phyloP scores from a whole-genome alignment of 2,888 invertebrate genomes.

The Dynastes tityus region DNA sequence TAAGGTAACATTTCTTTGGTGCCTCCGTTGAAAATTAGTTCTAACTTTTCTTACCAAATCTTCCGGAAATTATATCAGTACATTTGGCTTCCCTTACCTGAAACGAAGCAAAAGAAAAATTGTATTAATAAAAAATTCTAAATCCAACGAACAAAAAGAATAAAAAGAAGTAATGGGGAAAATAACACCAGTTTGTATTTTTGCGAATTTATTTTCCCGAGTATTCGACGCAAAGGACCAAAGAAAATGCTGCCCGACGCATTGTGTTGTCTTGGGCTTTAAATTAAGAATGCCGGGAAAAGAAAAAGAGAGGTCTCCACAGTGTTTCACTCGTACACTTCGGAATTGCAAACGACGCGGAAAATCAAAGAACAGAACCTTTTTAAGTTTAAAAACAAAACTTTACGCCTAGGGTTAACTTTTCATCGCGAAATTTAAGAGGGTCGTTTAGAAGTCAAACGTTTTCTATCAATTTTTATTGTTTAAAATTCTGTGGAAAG shows the following conservation, averaged over 20 bases:
- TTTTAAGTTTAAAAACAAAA: slow-evolving; percentile 40
- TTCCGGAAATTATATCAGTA: neutral
- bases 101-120: slow-evolving; percentile 22
- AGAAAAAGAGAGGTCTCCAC: slow-evolving; percentile 21
- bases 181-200: slow-evolving; percentile 38
- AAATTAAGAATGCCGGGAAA: slow-evolving; percentile 38
- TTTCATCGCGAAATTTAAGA: slow-evolving; percentile 28
- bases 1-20: too few species aligned
- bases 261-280: slow-evolving; percentile 35
- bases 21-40: neutral
- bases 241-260: slow-evolving; percentile 4
- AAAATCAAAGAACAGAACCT: slow-evolving; percentile 49
- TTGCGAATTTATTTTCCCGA: slow-evolving; percentile 33
- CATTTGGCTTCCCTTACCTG: slow-evolving; percentile 19
- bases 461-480: slow-evolving; percentile 24
- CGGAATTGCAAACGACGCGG: slow-evolving; percentile 45
- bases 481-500: neutral
- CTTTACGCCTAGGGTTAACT: slow-evolving; percentile 41
- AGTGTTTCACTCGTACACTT: slow-evolving; percentile 42
- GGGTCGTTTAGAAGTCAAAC: slow-evolving; percentile 27
- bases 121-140: slow-evolving; percentile 28
- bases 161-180: slow-evolving; percentile 31
- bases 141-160: slow-evolving; percentile 12
- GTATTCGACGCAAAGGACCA: slow-evolving; percentile 13
- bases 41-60: slow-evolving; percentile 22